These are phyloP conservation scores for Lutjanus argentimaculatus DNA, from an alignment of 2,797 vertebrate genomes.

Conservation along the genomic window DNA sequence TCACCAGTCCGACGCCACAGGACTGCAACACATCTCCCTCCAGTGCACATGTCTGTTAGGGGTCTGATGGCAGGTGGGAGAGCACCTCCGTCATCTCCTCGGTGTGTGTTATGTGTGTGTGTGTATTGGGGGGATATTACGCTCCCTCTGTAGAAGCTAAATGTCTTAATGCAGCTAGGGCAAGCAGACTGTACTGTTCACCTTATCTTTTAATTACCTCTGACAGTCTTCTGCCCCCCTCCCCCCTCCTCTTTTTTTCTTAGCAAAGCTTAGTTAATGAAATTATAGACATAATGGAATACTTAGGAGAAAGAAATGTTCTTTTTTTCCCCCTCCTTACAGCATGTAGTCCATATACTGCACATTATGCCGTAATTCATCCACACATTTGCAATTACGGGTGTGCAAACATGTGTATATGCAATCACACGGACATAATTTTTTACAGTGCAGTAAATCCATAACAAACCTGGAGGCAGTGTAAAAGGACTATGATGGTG, in stretches of 20 bases:
- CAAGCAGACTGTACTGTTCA: slow-evolving; percentile 70
- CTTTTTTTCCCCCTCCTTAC: slow-evolving; percentile 4
- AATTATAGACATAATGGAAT: slow-evolving; percentile 84
- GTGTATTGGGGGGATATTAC: slow-evolving; percentile 50
- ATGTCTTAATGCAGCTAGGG: slow-evolving; percentile 72
- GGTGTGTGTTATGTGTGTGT: slow-evolving; percentile 31
- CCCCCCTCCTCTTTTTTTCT: slow-evolving; percentile 40
- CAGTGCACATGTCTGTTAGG: slow-evolving; percentile 67
- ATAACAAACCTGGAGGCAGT: slow-evolving; percentile 19
- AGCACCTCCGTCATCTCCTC: slow-evolving; percentile 59
- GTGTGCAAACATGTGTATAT: slow-evolving; percentile 1
- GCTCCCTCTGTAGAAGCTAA: slow-evolving; percentile 57
- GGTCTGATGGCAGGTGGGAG: slow-evolving; percentile 74
- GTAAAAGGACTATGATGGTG: background rate
- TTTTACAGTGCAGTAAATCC: slow-evolving; percentile 15
- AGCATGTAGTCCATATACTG: slow-evolving; percentile 23
- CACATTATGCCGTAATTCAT: slow-evolving; percentile 32
- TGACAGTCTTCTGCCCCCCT: slow-evolving; percentile 69
- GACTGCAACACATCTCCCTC: slow-evolving; percentile 71
- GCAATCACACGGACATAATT: background rate
- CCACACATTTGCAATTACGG: slow-evolving; percentile 34
- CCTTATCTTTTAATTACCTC: slow-evolving; percentile 89
- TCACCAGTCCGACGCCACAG: slow-evolving; percentile 60
- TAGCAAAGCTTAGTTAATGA: slow-evolving; percentile 82
- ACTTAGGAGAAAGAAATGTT: slow-evolving; percentile 71